These are phyloP conservation scores for Triplophysa dalaica DNA, from an alignment of 2,113 vertebrate genomes.

Conservation along the genomic window DNA sequence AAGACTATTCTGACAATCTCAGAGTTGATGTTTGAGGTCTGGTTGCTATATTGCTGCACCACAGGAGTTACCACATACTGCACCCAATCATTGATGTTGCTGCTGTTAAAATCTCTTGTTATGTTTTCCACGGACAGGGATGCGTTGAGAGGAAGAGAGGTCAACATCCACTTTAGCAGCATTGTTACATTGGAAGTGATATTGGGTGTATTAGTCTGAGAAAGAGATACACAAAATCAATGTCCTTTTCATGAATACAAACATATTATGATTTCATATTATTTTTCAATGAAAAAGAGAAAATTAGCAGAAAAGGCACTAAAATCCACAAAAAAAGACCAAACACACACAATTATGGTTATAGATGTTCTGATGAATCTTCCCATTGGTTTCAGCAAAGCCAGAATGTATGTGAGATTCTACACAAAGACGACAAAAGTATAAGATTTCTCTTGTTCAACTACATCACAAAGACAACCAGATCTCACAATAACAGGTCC, in stretches of 20 bases:
- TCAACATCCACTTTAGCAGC: slow-evolving; percentile 43
- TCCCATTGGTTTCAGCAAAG: slow-evolving; percentile 43
- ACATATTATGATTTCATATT: no score
- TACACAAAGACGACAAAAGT: slow-evolving; percentile 28
- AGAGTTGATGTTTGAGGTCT: background rate
- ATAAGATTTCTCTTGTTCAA: background rate
- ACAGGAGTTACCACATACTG: slow-evolving; percentile 36
- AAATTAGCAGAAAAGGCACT: no score
- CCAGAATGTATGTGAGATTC: slow-evolving; percentile 21
- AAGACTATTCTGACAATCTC: slow-evolving; percentile 29
- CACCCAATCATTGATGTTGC: slow-evolving; percentile 31
- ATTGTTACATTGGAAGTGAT: background rate
- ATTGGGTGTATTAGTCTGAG: slow-evolving; percentile 18
- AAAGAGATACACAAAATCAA: background rate
- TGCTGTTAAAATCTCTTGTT: slow-evolving; percentile 7
- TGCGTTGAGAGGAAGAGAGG: slow-evolving; percentile 15
- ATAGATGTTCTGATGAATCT: slow-evolving; percentile 36
- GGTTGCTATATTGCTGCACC: slow-evolving; percentile 11
- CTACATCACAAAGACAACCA: background rate
- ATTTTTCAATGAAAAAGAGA: no score
- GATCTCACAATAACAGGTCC: background rate
- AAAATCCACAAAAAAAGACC: background rate
- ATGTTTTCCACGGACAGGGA: slow-evolving; percentile 7
- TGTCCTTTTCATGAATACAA: no score
- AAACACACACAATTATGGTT: slow-evolving; percentile 1